Evolutionary conservation across 1,140 invertebrate species (phyloP), one percentile per base, ranked within the genome.

Genomic region (Nebria ingens): DNA sequence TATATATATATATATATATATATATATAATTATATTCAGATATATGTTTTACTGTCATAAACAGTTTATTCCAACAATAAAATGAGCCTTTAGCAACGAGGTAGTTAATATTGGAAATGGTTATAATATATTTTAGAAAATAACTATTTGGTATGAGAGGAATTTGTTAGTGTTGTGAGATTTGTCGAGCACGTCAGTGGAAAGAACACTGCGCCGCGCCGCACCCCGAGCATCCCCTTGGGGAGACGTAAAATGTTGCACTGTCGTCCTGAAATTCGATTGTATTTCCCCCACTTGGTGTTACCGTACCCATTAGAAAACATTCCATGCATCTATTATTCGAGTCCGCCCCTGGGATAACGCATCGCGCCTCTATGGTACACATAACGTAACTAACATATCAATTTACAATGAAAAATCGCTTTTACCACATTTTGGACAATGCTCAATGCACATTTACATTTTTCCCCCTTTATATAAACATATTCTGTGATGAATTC

Each of bases 351-450:
- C 40, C 40, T 45, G 40, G 17, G 40, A 45, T 4, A n/a, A n/a
- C n/a, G n/a, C n/a, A n/a, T 6, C 17, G 6, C 9, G 6, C 17
- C 15, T 45, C 9, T n/a, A 45, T 17, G 4, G 40, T 45, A 45
- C 40, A 9, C 40, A 45, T 45, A 45, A 45, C 40, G 40, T 45
- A 45, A 45, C 40, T 45, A 45, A 45, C 40, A 45, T 45, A 45
- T 45, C 40, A 45, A 45, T 45, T 45, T 45, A 45, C 40, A 45
- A 45, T 45, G 40, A 45, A 45, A 45, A 45, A 45, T 45, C 40
- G 40, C 40, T 45, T 17, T 17, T 17, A 17, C 40, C 9, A 9
- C 40, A 45, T 17, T 45, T 45, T 45, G 40, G 40, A 45, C 40
- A 45, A 17, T 45, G 15, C 17, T 45, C 40, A 45, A 4, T 45